A percentile compares a stretch with the other conserved stretches of the same genome.
Evolutionary conservation across 2,797 vertebrate genomes (phyloP).

Genomic region (Myotis myotis): DNA sequence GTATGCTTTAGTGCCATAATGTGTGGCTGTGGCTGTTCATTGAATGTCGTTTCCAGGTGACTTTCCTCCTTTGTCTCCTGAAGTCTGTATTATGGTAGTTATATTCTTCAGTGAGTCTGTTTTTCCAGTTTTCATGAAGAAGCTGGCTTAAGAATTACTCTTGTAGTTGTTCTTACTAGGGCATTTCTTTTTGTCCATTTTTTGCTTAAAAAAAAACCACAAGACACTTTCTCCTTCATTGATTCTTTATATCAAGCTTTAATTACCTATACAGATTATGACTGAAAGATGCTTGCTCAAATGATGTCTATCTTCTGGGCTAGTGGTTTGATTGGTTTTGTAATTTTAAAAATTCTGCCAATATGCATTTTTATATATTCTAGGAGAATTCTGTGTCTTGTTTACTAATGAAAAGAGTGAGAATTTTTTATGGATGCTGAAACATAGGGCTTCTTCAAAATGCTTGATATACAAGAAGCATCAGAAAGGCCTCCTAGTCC

Average conservation of each 20-base stretch:
- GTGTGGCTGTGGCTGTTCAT: neutral
- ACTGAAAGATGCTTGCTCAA: neutral
- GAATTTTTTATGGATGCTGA: neutral
- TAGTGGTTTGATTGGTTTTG: neutral
- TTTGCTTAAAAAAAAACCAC: neutral
- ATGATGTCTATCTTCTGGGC: constrained; percentile 8
- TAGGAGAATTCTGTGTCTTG: neutral
- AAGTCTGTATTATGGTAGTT: neutral
- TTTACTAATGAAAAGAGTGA: neutral
- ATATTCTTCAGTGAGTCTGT: neutral
- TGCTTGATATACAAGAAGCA: neutral
- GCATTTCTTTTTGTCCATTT: constrained; percentile 27
- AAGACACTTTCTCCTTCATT: neutral
- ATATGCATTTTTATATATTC: neutral
- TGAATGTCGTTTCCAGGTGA: neutral
- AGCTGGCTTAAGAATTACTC: neutral
- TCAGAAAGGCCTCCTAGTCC: neutral
- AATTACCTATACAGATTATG: neutral
- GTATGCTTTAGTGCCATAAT: neutral
- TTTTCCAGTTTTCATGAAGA: constrained; percentile 8
- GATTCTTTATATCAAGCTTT: neutral
- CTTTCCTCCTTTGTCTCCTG: neutral
- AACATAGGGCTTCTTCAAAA: neutral
- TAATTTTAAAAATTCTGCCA: constrained; percentile 24
- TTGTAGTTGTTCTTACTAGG: neutral